Evolutionary conservation across 1,140 invertebrate genomes (phyloP), one percentile per base, ranked within the genome.

Genomic region (Sminthurides bifidus): DNA sequence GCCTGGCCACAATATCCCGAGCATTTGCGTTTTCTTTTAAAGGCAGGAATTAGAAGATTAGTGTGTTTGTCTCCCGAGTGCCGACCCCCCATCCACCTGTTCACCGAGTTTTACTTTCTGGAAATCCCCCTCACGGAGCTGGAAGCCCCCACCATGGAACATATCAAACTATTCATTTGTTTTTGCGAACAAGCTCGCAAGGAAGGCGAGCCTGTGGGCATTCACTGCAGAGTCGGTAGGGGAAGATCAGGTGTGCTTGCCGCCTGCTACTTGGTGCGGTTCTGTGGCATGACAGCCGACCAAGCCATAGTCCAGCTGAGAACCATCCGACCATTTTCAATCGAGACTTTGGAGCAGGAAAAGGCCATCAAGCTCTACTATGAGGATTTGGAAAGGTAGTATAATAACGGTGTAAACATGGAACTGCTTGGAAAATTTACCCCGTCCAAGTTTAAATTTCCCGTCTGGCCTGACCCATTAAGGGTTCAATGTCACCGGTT

Each of bases 191-290:
- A 66, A 46, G 68, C 69, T 10, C 52, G 51, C 44, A 55, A 61
- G 49, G 55, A 54, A 60, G 68, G 69, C 1, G 68, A 85, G 81
- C 72, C 76, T 12, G 72, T 84, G 5, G 81, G 79, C 17, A 75
- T 84, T 6, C 81, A 84, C 67, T 83, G 82, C 65, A 69, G 79
- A 15, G 77, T 80, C 66, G 83, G 82, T 0, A 68, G 76, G 37
- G 82, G 81, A 8, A 68, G 81, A 37, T 83, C 82, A 0, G 82
- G 82, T 24, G 78, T 79, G 1, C 78, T 84, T 76, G 73, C 79
- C 12, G 81, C 81, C 2, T 83, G 81, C 68, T 84, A 63, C 40
- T 70, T 84, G 31, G 76, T 83, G 5, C 73, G 75, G 59, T 81
- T 79, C 61, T 70, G 76, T 44, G 71, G 75, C 44, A 69, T 79